These are phyloP conservation scores for Tyrannus savana DNA, from an alignment of 2,113 vertebrate genomes.

Conservation along the genomic window DNA sequence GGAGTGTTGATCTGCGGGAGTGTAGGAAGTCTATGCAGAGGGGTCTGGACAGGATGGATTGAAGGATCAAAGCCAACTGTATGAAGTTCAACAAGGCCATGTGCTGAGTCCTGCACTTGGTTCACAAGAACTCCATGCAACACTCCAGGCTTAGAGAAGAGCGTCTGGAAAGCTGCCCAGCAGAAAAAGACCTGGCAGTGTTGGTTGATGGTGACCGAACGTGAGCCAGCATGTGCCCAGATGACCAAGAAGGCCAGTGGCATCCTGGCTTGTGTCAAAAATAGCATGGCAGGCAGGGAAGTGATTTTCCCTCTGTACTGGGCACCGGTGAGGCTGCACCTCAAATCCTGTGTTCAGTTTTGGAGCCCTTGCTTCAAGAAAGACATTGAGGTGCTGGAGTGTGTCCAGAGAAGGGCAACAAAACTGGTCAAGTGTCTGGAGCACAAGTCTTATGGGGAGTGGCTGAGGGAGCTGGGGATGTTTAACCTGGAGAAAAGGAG, in stretches of 20 bases:
- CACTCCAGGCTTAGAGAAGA: neutral
- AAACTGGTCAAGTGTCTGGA: neutral
- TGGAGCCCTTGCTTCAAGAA: neutral
- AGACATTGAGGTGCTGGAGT: neutral
- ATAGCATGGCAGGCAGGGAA: neutral
- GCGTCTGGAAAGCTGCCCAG: rapidly evolving
- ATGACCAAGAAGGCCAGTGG: neutral
- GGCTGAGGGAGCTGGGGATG: neutral
- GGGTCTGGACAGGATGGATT: neutral
- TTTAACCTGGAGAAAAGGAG: neutral
- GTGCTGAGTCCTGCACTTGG: neutral
- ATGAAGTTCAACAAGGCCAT: neutral
- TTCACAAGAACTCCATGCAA: neutral
- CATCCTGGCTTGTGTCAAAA: neutral
- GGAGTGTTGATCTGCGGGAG: neutral
- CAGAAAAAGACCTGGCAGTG: neutral
- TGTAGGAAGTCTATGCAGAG: neutral
- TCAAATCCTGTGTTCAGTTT: neutral
- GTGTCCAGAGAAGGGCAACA: rapidly evolving
- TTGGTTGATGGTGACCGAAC: neutral
- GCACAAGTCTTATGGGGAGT: neutral
- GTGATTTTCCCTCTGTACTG: neutral
- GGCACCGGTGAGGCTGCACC: neutral
- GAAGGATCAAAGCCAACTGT: rapidly evolving
- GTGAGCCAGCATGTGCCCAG: neutral